Percentiles rank a stretch among this genome's conserved stretches.
Evolutionary conservation across 2,888 invertebrate genomes (phyloP).

Genomic region (Seira sanloemensis): DNA sequence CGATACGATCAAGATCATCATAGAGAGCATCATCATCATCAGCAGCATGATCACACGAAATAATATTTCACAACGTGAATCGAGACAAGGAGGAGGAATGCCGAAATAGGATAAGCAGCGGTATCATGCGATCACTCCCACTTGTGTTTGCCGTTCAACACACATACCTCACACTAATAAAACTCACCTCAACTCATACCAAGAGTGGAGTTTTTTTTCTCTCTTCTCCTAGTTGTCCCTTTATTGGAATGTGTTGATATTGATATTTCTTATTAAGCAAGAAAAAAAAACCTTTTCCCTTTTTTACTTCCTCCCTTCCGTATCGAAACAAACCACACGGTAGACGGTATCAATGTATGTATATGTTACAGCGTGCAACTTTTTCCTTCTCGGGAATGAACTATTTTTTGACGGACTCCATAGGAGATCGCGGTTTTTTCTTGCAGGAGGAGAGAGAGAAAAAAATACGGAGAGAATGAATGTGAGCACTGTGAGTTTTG

Average conservation of each 20-base stretch:
- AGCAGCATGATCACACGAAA: slow-evolving; percentile 27
- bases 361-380: no score
- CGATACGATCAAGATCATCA: slow-evolving; percentile 60
- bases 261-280: slow-evolving; percentile 16
- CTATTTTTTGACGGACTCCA: slow-evolving; percentile 16
- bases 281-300: not conserved
- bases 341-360: not conserved
- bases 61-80: slow-evolving; percentile 52
- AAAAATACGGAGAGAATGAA: not conserved
- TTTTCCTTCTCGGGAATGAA: not conserved
- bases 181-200: slow-evolving; percentile 21
- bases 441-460: slow-evolving; percentile 22
- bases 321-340: not conserved
- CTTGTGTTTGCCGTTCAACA: slow-evolving; percentile 24
- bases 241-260: slow-evolving; percentile 14
- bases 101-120: slow-evolving; percentile 53
- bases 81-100: slow-evolving; percentile 46
- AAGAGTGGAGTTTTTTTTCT: slow-evolving; percentile 7
- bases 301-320: no score
- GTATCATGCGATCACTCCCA: slow-evolving; percentile 48
- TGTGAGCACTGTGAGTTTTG: not conserved
- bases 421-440: slow-evolving; percentile 10
- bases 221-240: slow-evolving; percentile 10
- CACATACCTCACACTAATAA: slow-evolving; percentile 43
- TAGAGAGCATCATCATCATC: slow-evolving; percentile 38